Evolutionary conservation across 2,113 vertebrate genomes (phyloP), one percentile per base, ranked within the genome.

Genomic region (Amphiprion ocellaris): DNA sequence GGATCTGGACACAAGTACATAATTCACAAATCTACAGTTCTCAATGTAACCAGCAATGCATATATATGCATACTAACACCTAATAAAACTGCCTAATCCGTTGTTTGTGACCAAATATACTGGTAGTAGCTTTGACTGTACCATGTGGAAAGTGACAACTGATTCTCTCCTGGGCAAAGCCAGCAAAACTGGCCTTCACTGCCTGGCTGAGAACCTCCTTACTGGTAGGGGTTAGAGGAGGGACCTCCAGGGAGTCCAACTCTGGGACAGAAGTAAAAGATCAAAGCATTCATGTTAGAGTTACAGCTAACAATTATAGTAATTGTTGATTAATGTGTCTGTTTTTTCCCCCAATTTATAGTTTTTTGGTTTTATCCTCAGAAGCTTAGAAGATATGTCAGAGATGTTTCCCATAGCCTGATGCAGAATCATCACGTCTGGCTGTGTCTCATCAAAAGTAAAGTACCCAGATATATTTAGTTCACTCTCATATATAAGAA

Each of bases 191-290:
- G 83, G 91, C 90, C 39, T 52, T 81, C 59, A 94, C 50, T 0
- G 90, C 93, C 85, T 88, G 87, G 69, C 90, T 92, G 1, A 94
- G 83, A 52, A 94, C 87, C 78, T 93, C 93, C 74, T 93, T 93
- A 76, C 93, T 94, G 75, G 90, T 92, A 0, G 94, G 93, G n/a
- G 93, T 93, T 49, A 94, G 92, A 19, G 92, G 92, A 10, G 94
- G 92, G 3, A 93, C 90, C 54, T 94, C 93, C 66, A 93, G 74
- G 55, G 63, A 26, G 15, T 94, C 93, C 41, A 85, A 58, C 61
- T 91, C 94, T 92, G 69, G 24, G 56, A 84, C 47, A 70, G 3
- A 15, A 19, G 24, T 3, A 28, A 14, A 46, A 28, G 2, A 70
- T 8, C 6, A 12, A 24, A 3, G 16, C 10, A 8, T n/a, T 52